Evolutionary conservation across 2,888 invertebrate species (phyloP).

Genomic region (Meganola albula): DNA sequence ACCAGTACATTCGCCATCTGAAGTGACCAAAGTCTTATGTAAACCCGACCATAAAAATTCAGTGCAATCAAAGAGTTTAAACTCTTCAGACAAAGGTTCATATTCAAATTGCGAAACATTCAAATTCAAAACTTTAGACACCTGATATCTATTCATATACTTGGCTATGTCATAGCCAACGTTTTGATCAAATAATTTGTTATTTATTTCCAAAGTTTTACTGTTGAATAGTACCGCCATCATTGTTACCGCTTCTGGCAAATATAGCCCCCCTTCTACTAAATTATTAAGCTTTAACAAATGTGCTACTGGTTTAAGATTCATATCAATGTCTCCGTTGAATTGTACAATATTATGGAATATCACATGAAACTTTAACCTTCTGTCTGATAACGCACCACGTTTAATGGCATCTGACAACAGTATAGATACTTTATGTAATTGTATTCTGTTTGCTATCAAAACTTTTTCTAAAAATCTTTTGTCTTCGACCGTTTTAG

Average conservation of each 20-base stretch:
- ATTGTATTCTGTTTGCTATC: slow-evolving; percentile 12
- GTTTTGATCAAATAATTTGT: slow-evolving; percentile 13
- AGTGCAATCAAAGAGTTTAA: slow-evolving; percentile 7
- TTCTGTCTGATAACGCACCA: slow-evolving; percentile 9
- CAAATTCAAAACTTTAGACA: slow-evolving; percentile 10
- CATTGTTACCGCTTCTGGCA: slow-evolving; percentile 12
- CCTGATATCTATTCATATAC: slow-evolving; percentile 15
- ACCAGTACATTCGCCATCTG: slow-evolving; percentile 14
- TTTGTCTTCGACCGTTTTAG: slow-evolving; percentile 11
- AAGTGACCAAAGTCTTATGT: too few species aligned
- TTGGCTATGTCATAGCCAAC: slow-evolving; percentile 9
- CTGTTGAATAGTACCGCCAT: slow-evolving; percentile 18
- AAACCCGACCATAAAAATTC: too few species aligned
- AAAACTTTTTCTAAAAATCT: slow-evolving; percentile 12
- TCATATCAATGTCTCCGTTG: slow-evolving; percentile 16
- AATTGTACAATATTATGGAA: slow-evolving; percentile 15
- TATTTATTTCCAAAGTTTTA: slow-evolving; percentile 14
- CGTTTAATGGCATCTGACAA: slow-evolving; percentile 8
- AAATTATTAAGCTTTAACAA: slow-evolving; percentile 11
- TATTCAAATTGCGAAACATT: slow-evolving; percentile 11
- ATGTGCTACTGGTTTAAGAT: slow-evolving; percentile 1
- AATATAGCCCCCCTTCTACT: slow-evolving; percentile 11
- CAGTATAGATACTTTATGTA: slow-evolving; percentile 15
- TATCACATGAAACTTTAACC: slow-evolving; percentile 18
- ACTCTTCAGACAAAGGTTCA: slow-evolving; percentile 9